Conservation (phyloP, 2,797 vertebrate species). For the Acrossocheilus wenchowensis region DNA sequence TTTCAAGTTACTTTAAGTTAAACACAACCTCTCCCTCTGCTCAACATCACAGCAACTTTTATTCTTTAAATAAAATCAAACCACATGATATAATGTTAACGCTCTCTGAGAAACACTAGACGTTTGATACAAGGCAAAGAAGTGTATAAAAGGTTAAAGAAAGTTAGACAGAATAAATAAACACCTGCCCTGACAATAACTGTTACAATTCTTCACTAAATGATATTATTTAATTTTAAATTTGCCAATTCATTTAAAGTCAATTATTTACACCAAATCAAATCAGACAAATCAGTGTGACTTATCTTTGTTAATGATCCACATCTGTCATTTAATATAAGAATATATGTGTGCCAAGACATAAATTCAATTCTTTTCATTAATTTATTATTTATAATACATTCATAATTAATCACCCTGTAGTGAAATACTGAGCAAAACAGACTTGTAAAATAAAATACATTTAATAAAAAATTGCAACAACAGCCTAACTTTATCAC, state of each 20-base stretch:
- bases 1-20: conserved; percentile 36
- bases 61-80: conserved; percentile 23
- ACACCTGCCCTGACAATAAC: not conserved
- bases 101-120: not conserved
- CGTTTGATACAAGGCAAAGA: not conserved
- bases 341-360: conserved; percentile 30
- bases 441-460: not conserved
- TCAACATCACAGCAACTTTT: conserved; percentile 28
- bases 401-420: not conserved
- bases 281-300: conserved; percentile 66
- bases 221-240: not conserved
- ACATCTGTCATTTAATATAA: conserved; percentile 51
- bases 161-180: not conserved
- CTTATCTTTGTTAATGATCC: conserved; percentile 65
- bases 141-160: not conserved
- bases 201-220: not conserved
- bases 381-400: not conserved
- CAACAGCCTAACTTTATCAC: not conserved
- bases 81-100: conserved; percentile 14
- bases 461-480: not conserved
- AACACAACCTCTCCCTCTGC: conserved; percentile 21
- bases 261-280: not conserved
- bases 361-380: conserved; percentile 5
- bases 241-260: not conserved
- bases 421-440: not conserved